phyloP scores from a whole-genome alignment of 2,797 vertebrate genomes.

The Sparidentex hasta region DNA sequence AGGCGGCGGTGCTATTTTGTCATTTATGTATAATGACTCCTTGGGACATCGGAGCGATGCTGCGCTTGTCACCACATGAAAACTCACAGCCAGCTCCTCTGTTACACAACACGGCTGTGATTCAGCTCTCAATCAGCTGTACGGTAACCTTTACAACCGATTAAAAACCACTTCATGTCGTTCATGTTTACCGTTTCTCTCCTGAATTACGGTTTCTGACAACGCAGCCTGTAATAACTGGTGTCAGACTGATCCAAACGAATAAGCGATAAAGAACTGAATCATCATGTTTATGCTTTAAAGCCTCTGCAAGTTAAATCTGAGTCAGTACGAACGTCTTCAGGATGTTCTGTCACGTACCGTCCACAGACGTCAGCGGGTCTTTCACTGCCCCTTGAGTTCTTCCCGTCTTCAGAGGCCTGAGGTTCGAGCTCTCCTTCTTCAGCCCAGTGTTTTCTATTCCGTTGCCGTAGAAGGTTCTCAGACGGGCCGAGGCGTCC shows the following conservation, averaged over 20 bases:
- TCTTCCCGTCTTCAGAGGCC: constrained; percentile 70
- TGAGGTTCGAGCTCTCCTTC: constrained; percentile 48
- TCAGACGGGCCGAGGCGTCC: constrained; percentile 60
- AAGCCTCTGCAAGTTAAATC: neutral
- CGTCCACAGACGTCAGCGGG: constrained; percentile 84
- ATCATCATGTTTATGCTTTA: too few relatives aligned
- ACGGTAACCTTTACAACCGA: neutral
- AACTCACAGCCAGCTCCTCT: neutral
- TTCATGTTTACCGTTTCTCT: neutral
- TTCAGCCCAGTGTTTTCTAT: constrained; percentile 64
- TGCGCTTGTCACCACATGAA: neutral
- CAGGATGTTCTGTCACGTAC: constrained; percentile 77
- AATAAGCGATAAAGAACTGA: neutral
- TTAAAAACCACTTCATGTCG: neutral
- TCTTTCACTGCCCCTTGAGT: constrained; percentile 67
- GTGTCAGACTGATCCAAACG: neutral
- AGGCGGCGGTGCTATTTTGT: neutral
- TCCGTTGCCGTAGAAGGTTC: constrained; percentile 60
- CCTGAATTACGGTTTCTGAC: neutral
- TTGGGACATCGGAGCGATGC: neutral
- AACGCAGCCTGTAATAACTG: too few relatives aligned
- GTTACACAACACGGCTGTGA: neutral
- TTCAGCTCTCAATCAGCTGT: neutral
- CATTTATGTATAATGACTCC: neutral
- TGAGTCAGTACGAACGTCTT: neutral